Evolutionary conservation across 2,888 invertebrate species (phyloP).

Genomic region (Creontiades dilutus): DNA sequence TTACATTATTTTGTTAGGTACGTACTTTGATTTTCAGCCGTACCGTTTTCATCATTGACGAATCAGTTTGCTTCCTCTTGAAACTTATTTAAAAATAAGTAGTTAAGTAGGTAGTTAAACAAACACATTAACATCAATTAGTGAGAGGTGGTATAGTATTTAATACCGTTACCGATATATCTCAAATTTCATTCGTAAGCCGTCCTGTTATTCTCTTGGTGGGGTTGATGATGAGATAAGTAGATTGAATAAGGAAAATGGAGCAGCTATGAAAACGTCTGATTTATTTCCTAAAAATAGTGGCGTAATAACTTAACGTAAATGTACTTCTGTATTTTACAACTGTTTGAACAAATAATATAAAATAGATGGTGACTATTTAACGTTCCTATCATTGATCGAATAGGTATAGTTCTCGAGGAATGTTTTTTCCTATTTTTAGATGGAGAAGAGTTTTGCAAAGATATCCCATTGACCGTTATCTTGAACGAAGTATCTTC

Average conservation of each 20-base stretch:
- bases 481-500: conserved; percentile 69
- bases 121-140: no score
- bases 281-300: conserved; percentile 57
- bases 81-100: no score
- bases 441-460: conserved; percentile 67
- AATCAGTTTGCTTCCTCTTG: no score
- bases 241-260: conserved; percentile 2
- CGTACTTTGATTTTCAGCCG: no score
- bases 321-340: not conserved
- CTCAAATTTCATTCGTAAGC: not conserved
- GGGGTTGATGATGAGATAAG: not conserved
- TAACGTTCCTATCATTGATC: conserved; percentile 13
- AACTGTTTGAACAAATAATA: conserved; percentile 34
- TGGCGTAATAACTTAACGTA: conserved; percentile 24
- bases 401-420: not conserved
- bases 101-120: no score
- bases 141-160: no score
- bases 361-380: not conserved
- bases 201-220: not conserved
- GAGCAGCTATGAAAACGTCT: conserved; percentile 39
- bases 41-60: no score
- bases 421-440: not conserved
- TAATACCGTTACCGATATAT: not conserved
- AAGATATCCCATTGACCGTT: conserved; percentile 71
- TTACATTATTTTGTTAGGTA: no score